Evolutionary conservation across 2,113 vertebrate genomes (phyloP).

Genomic region (Hypomesus transpacificus): DNA sequence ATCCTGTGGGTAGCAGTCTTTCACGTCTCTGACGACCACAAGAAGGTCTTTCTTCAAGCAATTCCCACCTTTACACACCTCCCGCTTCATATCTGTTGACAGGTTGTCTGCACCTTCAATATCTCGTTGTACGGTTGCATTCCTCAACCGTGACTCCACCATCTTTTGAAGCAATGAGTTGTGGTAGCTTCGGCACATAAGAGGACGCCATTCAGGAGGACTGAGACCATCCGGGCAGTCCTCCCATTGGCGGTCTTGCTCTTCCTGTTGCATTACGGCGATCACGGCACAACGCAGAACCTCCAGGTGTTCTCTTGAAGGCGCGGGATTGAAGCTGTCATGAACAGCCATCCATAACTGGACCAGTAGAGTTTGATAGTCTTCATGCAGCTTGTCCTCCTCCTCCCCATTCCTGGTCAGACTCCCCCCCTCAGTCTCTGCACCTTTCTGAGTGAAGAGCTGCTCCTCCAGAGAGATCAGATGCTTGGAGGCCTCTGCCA

Average conservation of each 20-base stretch:
- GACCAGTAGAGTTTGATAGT: conserved; percentile 67
- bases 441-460: conserved; percentile 42
- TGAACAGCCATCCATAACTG: conserved; percentile 67
- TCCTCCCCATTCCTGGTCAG: conserved; percentile 58
- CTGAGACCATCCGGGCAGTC: conserved; percentile 20
- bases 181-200: conserved; percentile 73
- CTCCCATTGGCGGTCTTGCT: conserved; percentile 69
- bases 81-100: conserved; percentile 67
- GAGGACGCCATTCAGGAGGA: conserved; percentile 65
- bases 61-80: conserved; percentile 74
- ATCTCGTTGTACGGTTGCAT: conserved; percentile 31
- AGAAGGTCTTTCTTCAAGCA: conserved; percentile 80
- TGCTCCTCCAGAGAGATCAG: conserved; percentile 74
- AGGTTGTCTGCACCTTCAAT: background rate
- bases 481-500: conserved; percentile 53
- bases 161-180: conserved; percentile 58
- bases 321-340: conserved; percentile 59
- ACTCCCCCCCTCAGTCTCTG: conserved; percentile 47
- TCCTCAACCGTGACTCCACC: conserved; percentile 67
- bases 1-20: conserved; percentile 73
- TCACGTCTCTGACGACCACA: conserved; percentile 66
- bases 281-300: conserved; percentile 73
- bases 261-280: conserved; percentile 77
- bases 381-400: conserved; percentile 60
- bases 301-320: conserved; percentile 47